phyloP scores from a whole-genome alignment of 2,888 invertebrate species.

The Hypselothyrea guttata region DNA sequence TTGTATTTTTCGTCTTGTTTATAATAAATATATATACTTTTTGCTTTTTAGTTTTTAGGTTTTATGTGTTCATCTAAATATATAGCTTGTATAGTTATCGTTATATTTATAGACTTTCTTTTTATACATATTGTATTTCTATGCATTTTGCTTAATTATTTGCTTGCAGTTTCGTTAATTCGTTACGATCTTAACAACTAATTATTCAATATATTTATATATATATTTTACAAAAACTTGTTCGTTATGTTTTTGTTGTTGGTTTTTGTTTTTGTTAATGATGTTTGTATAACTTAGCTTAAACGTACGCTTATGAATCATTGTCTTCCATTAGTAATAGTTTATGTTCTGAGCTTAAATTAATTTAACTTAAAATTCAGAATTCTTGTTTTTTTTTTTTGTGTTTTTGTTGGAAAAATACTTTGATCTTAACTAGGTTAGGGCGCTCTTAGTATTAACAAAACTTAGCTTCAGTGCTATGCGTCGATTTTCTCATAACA shows the following conservation, averaged over 20 bases:
- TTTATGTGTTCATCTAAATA: no score
- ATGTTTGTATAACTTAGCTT: no score
- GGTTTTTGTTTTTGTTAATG: conserved; percentile 33
- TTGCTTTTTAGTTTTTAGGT: conserved; percentile 44
- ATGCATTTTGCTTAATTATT: conserved; percentile 58
- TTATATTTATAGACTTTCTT: conserved; percentile 55
- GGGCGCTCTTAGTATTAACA: conserved; percentile 47
- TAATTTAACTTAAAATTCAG: conserved; percentile 31
- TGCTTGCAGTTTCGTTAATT: conserved; percentile 55
- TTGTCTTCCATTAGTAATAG: conserved; percentile 62
- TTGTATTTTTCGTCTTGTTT: conserved; percentile 68
- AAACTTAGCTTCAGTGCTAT: conserved; percentile 65
- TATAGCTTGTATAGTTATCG: background rate
- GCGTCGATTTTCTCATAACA: conserved; percentile 59
- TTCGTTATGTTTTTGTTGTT: conserved; percentile 19
- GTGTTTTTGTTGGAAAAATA: conserved; percentile 54
- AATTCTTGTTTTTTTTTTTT: conserved; percentile 31
- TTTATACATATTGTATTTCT: conserved; percentile 65
- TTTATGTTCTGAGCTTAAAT: conserved; percentile 33
- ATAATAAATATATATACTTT: conserved; percentile 68
- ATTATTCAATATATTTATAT: no score
- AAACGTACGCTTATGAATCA: conserved; percentile 56
- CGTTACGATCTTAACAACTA: conserved; percentile 51
- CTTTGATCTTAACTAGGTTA: conserved; percentile 45
- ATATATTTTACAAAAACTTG: conserved; percentile 62